A percentile compares a stretch with the other conserved stretches of the same genome.
These are phyloP conservation scores for Clanis bilineata DNA, from an alignment of 2,888 invertebrate species.

Conservation along the genomic window DNA sequence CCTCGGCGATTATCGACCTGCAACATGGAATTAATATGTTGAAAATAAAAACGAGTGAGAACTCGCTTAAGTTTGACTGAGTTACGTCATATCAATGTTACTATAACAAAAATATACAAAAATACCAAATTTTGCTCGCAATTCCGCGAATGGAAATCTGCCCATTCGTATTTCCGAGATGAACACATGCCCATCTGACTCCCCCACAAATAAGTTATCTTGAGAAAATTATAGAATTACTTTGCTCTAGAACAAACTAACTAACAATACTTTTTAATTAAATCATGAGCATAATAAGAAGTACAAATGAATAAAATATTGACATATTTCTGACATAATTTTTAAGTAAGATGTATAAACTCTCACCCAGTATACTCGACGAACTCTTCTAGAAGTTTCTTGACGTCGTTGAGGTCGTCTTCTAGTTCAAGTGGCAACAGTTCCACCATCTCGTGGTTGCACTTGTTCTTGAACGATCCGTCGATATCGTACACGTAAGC, in stretches of 20 bases:
- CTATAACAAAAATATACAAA: not conserved
- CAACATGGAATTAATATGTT: not conserved
- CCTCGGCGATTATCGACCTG: slow-evolving; percentile 89
- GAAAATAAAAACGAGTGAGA: not conserved
- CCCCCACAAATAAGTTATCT: no score
- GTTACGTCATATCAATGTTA: not conserved
- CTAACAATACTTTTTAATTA: no score
- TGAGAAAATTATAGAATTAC: no score
- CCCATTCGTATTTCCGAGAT: no score
- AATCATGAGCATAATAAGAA: no score
- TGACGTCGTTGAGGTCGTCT: slow-evolving; percentile 90
- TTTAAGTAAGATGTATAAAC: not conserved
- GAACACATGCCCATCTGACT: no score
- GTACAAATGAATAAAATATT: no score
- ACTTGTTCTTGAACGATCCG: slow-evolving; percentile 91
- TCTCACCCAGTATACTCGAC: slow-evolving; percentile 89
- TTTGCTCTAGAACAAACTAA: no score
- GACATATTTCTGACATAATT: no score
- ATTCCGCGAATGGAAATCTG: no score
- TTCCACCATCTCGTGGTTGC: slow-evolving; percentile 98
- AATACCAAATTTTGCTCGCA: no score
- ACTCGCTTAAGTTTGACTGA: no score
- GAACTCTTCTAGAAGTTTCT: slow-evolving; percentile 91
- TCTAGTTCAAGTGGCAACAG: slow-evolving; percentile 89
- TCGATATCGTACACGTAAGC: slow-evolving; percentile 97